Evolutionary conservation across 2,888 invertebrate genomes (phyloP), one percentile per base, ranked within the genome.

Genomic region (Thyatira batis): DNA sequence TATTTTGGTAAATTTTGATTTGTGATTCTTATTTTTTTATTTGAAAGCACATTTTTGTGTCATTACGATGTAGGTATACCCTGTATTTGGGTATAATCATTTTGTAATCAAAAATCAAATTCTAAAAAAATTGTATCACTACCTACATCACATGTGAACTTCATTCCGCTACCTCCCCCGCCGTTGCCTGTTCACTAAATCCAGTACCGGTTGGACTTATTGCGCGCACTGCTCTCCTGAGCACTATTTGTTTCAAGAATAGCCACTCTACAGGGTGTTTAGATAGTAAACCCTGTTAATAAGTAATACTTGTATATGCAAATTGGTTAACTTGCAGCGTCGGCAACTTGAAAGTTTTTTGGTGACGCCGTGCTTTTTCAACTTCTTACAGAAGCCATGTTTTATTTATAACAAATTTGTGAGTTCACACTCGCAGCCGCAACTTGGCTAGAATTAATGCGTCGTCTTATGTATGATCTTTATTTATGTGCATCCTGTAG

Each of bases 181-280:
- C 39, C 17, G 2, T n/a, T 17, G 39, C 17, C 8, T 17, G 1
- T 33, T 1, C 3, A 39, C 17, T 39, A 0, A 39, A 2, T 39
- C 17, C 17, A n/a, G 17, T 17, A 4, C 39, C 6, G 2, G 13
- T n/a, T 33, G 33, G 39, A 39, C 39, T 39, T 39, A 39, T 39
- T 39, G 33, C 33, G 56, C 53, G 50, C 55, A 51, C 54, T 45
- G 57, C 55, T 51, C 68, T 60, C 65, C 50, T 46, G 61, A 61
- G 69, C 56, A 51, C 55, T 58, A 63, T 69, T 63, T 63, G 58
- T 67, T 69, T 58, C 60, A 63, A 65, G 61, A 67, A 69, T 57
- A 52, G 60, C 60, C 59, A 50, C 58, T 58, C 56, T 51, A 60
- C 56, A 51, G 53, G 52, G 58, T 63, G 59, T 63, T 67, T 64